Percentiles rank a stretch among this genome's conserved stretches.
These are phyloP conservation scores for Xyrauchen texanus DNA, from an alignment of 2,113 vertebrate genomes.

Conservation along the genomic window DNA sequence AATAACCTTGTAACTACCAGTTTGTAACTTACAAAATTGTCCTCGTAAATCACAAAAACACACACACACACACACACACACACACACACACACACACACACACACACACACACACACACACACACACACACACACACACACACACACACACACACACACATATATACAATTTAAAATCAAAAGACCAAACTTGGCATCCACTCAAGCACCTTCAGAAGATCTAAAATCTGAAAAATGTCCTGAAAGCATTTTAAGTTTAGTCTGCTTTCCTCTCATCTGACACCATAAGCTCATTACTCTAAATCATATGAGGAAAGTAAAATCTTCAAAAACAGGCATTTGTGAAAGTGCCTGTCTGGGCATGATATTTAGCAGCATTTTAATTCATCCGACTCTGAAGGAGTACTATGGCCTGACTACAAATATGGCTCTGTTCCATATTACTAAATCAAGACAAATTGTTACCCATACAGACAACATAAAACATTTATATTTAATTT, in stretches of 20 bases:
- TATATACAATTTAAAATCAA: neutral
- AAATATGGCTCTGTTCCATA: slow-evolving; percentile 15
- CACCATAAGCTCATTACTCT: slow-evolving; percentile 24
- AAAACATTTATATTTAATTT: neutral
- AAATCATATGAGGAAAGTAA: slow-evolving; percentile 32
- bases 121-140: no score
- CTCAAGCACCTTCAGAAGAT: neutral
- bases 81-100: no score
- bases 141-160: no score
- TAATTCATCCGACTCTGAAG: slow-evolving; percentile 12
- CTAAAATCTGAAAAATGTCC: slow-evolving; percentile 20
- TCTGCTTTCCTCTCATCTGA: slow-evolving; percentile 5
- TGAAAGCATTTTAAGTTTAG: slow-evolving; percentile 15
- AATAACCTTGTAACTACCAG: no score
- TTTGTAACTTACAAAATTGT: no score
- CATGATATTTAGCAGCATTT: slow-evolving; percentile 33
- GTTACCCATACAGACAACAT: slow-evolving; percentile 18
- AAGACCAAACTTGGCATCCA: neutral
- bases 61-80: no score
- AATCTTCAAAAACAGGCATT: slow-evolving; percentile 27
- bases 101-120: no score
- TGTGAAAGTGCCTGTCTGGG: slow-evolving; percentile 12
- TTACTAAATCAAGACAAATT: slow-evolving; percentile 9
- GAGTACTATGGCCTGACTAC: neutral
- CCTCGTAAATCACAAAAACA: no score